Evolutionary conservation across 1,140 invertebrate species (phyloP).

Genomic region (Platorchestia sp.): DNA sequence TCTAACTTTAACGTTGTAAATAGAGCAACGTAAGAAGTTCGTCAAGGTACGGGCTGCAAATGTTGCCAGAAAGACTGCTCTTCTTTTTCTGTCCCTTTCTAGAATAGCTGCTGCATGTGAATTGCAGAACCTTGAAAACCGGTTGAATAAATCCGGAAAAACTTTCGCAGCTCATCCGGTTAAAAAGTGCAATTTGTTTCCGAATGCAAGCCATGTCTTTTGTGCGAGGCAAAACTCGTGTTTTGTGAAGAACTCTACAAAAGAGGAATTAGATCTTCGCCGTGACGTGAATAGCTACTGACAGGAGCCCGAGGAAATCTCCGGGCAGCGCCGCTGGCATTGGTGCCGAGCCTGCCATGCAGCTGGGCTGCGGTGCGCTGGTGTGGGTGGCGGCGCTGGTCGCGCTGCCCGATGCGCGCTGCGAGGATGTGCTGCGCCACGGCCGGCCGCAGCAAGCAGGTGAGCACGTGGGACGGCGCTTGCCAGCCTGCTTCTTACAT

Average conservation of each 20-base stretch:
- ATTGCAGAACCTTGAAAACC: not conserved
- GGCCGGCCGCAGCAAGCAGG: not conserved
- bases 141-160: not conserved
- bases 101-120: not conserved
- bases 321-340: not conserved
- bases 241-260: slow-evolving; percentile 2
- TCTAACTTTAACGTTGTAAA: not conserved
- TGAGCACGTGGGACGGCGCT: not conserved
- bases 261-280: not conserved
- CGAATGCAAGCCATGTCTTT: slow-evolving; percentile 23
- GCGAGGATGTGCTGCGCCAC: not conserved
- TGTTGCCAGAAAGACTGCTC: not conserved
- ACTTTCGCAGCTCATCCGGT: not conserved
- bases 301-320: not conserved
- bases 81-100: not conserved
- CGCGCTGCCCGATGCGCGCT: not conserved
- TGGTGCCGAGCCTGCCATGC: not conserved
- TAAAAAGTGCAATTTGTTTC: not conserved
- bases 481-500: no score
- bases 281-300: slow-evolving; percentile 28
- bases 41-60: not conserved
- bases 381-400: not conserved
- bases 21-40: not conserved
- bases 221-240: not conserved
- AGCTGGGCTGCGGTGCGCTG: no score